Base-by-base conservation (phyloP, 2,113 vertebrate species). In the Menura novaehollandiae region DNA sequence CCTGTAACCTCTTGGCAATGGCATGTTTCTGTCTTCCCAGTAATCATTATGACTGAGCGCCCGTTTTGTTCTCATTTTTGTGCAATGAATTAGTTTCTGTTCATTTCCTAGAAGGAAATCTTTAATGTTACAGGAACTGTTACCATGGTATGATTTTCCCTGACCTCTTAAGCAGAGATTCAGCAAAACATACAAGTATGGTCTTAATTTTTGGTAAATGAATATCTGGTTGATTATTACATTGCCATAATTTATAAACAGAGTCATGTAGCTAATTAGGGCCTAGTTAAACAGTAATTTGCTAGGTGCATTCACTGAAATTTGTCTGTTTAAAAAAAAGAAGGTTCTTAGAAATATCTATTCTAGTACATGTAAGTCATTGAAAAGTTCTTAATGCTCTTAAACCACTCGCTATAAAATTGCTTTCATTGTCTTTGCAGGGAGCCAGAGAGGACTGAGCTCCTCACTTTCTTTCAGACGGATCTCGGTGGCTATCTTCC, bases 381-480 rank as follows among this genome's bases (percentile, higher is more conserved):
- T 69, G 30, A 72, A 24, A 92, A 87, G 30, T 85, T 84, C 58
- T 73, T 87, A 32, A 43, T 91, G 39, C 32, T 75, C 68, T 85
- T 55, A 91, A 71, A 62, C 15, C 0, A 1, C 18, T 35, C 51
- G 4, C 44, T 89, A 1, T 82, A 91, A 72, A 71, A 73, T 60
- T 3, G 11, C 12, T 80, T 94, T 23, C 4, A 0, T 91, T 95
- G 56, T 93, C 67, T 95, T 93, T 91, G 19, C 98, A 99, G 99
- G 95, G 98, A 99, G 56, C 98, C 99, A 49, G 69, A 87, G 88
- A 99, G 97, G 97, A 99, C 99, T 37, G 97, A 98, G 37, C 88
- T 99, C 64, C 95, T 99, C 90, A 98, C 96, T 28, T 99, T 99
- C 98, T 99, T 99, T 97, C 99, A 99, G 98, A 99, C 99, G 0